Percentiles rank a stretch among this genome's conserved stretches.
These are phyloP conservation scores for Zapus hudsonius DNA, from an alignment of 2,113 vertebrate genomes.

Conservation along the genomic window DNA sequence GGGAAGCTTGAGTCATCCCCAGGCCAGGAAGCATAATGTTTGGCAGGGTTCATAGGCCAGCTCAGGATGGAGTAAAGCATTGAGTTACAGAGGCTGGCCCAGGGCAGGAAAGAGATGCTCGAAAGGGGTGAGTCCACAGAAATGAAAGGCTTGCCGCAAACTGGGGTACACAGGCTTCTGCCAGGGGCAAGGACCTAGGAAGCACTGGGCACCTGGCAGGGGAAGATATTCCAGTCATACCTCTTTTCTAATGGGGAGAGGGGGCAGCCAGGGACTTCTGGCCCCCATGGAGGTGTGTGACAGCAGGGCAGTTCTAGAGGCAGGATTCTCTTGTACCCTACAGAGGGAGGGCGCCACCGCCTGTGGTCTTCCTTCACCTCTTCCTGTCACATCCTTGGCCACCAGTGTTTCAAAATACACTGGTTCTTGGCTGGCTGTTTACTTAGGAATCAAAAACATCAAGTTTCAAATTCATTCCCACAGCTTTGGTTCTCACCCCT, in stretches of 20 bases:
- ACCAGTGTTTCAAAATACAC: constrained; percentile 72
- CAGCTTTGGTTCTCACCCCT: constrained; percentile 51
- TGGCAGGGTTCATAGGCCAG: constrained; percentile 63
- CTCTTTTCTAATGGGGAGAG: constrained; percentile 14
- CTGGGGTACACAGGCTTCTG: background rate
- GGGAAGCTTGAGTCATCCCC: constrained; percentile 66
- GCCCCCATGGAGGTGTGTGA: constrained; percentile 16
- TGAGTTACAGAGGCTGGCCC: constrained; percentile 44
- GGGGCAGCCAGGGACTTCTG: background rate
- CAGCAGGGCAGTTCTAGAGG: constrained; percentile 50
- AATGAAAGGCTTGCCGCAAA: constrained; percentile 6
- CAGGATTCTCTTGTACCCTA: constrained; percentile 36
- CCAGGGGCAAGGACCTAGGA: background rate
- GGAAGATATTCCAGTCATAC: background rate
- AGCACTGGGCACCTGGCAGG: background rate
- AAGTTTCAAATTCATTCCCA: constrained; percentile 70
- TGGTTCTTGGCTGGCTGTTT: constrained; percentile 60
- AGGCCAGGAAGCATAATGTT: constrained; percentile 59
- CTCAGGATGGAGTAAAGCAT: constrained; percentile 34
- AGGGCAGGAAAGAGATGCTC: background rate
- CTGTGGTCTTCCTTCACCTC: constrained; percentile 44
- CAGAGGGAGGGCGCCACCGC: constrained; percentile 43
- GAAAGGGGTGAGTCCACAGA: background rate
- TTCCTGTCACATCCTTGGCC: constrained; percentile 63
- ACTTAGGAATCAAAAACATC: constrained; percentile 71